Percentiles rank a stretch among this genome's conserved stretches.
These are phyloP conservation scores for Oryzias woworae DNA, from an alignment of 2,113 vertebrate genomes.

Conservation along the genomic window DNA sequence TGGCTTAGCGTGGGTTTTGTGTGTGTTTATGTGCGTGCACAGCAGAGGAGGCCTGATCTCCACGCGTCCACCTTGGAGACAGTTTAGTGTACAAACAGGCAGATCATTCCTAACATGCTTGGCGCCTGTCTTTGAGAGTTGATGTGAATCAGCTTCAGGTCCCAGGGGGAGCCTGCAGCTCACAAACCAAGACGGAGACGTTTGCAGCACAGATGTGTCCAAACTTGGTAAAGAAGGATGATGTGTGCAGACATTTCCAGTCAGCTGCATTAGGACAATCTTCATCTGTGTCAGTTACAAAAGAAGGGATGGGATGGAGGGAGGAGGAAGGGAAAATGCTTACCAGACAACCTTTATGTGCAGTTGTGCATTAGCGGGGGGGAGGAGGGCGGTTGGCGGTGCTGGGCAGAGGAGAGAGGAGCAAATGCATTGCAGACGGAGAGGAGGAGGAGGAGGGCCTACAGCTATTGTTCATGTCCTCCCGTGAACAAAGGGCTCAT, in stretches of 20 bases:
- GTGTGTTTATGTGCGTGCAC: not conserved
- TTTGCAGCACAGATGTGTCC: slow-evolving; percentile 45
- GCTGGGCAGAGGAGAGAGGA: slow-evolving; percentile 68
- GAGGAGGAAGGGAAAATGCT: slow-evolving; percentile 65
- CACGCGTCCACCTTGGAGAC: slow-evolving; percentile 32
- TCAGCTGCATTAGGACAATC: slow-evolving; percentile 63
- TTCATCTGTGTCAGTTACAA: slow-evolving; percentile 68
- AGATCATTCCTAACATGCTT: slow-evolving; percentile 30
- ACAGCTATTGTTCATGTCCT: slow-evolving; percentile 84
- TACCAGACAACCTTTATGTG: slow-evolving; percentile 73
- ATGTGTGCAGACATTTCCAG: slow-evolving; percentile 47
- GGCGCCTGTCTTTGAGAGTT: slow-evolving; percentile 11
- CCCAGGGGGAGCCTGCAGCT: not conserved
- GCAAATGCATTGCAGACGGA: slow-evolving; percentile 73
- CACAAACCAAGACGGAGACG: slow-evolving; percentile 12
- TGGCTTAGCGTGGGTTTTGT: slow-evolving; percentile 42
- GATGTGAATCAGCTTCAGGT: slow-evolving; percentile 4
- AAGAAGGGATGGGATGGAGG: slow-evolving; percentile 44
- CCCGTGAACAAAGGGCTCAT: slow-evolving; percentile 83
- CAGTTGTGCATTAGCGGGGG: slow-evolving; percentile 66
- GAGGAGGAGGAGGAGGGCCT: slow-evolving; percentile 77
- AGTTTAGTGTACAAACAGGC: slow-evolving; percentile 31
- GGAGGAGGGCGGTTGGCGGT: slow-evolving; percentile 59
- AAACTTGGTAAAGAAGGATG: slow-evolving; percentile 59
- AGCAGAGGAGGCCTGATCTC: slow-evolving; percentile 10